These are phyloP conservation scores for Tautogolabrus adspersus DNA, from an alignment of 2,113 vertebrate genomes.

Conservation along the genomic window DNA sequence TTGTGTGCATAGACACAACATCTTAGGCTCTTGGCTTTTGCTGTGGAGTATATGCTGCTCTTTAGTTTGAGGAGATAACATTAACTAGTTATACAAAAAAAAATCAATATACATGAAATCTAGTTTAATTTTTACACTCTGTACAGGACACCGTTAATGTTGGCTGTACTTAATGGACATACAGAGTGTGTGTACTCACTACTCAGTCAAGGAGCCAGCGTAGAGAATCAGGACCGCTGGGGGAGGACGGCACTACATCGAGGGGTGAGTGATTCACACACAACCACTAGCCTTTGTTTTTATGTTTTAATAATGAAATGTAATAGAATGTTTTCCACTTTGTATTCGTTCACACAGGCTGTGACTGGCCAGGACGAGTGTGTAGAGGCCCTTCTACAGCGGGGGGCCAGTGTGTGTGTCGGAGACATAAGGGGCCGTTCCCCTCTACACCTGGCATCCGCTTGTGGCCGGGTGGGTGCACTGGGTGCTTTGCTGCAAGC, in stretches of 20 bases:
- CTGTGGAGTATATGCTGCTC: neutral
- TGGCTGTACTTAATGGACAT: conserved; percentile 97
- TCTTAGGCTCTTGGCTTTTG: neutral
- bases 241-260: conserved; percentile 94
- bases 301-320: neutral
- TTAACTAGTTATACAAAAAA: too few relatives aligned
- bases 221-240: conserved; percentile 94
- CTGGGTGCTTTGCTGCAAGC: conserved; percentile 92
- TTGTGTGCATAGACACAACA: conserved; percentile 12
- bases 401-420: conserved; percentile 88
- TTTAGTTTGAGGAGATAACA: neutral
- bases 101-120: neutral
- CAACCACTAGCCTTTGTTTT: neutral
- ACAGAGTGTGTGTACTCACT: conserved; percentile 95
- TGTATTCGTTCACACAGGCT: conserved; percentile 80
- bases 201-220: conserved; percentile 94
- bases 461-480: conserved; percentile 91
- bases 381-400: conserved; percentile 94
- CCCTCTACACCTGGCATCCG: conserved; percentile 93
- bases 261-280: conserved; percentile 86
- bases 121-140: neutral
- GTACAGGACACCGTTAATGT: conserved; percentile 93
- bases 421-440: conserved; percentile 90
- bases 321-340: neutral
- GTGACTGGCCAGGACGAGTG: conserved; percentile 95